phyloP scores from a whole-genome alignment of 2,797 vertebrate genomes.

The Catostomus latipinnis region DNA sequence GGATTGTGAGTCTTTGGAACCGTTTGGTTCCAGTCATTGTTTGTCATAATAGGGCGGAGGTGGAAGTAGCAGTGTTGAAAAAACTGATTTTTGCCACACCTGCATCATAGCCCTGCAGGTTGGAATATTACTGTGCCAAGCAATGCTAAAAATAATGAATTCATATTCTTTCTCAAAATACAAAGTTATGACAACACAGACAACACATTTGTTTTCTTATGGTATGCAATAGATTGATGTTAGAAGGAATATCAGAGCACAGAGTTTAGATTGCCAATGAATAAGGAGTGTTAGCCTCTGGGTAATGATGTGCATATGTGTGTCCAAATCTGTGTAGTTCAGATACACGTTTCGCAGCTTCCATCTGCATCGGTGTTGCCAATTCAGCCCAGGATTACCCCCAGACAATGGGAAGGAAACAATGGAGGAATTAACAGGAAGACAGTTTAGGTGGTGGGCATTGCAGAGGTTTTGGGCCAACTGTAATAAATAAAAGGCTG shows the following conservation, averaged over 20 bases:
- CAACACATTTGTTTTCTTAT: neutral
- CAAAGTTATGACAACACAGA: conserved; percentile 7
- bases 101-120: conserved; percentile 7
- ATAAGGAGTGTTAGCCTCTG: conserved; percentile 17
- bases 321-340: neutral
- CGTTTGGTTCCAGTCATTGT: conserved; percentile 55
- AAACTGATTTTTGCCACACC: conserved; percentile 37
- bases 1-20: conserved; percentile 47
- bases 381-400: conserved; percentile 44
- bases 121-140: conserved; percentile 22
- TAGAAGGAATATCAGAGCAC: neutral
- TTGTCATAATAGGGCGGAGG: conserved; percentile 56
- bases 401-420: conserved; percentile 54
- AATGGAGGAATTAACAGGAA: conserved; percentile 53
- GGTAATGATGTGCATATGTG: neutral
- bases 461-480: conserved; percentile 24
- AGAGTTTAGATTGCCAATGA: conserved; percentile 25
- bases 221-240: too few species aligned
- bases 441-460: conserved; percentile 53
- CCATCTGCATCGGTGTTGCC: conserved; percentile 33
- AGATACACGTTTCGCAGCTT: conserved; percentile 18
- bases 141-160: conserved; percentile 23
- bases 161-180: conserved; percentile 1
- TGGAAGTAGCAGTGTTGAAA: conserved; percentile 34
- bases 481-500: conserved; percentile 1